Evolutionary conservation across 2,797 vertebrate species (phyloP), one percentile per base, ranked within the genome.

Genomic region (Tapera naevia): DNA sequence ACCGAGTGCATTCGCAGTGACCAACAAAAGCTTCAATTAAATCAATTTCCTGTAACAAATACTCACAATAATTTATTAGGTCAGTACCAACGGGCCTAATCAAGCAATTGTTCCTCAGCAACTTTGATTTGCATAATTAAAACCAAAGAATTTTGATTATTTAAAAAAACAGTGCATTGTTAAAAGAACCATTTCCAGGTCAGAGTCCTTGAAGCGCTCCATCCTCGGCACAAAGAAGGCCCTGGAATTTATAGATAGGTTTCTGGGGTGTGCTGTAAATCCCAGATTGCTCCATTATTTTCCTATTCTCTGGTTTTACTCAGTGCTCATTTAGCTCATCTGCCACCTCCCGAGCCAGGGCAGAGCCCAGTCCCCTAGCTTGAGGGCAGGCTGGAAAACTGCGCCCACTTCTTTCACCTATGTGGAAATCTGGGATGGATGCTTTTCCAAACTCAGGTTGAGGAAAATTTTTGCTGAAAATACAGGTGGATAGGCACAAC

Each of bases 1-100:
- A 96, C 97, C 46, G 88, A 96, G 96, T 33, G 22, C 94, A 96
- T 97, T 96, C 79, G 13, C 90, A 72, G 91, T 57, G 80, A 91
- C 97, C 96, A 97, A 97, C 97, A 97, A 97, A 97, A 97, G 96
- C 92, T 96, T 97, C 97, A 97, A 98, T 98, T 98, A 98, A 98
- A 97, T 98, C 93, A 98, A 96, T 98, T 98, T 97, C 95, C 94
- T 97, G 79, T 96, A 92, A 97, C 97, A 96, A 94, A 96, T 96
- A 94, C 95, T 94, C 89, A 84, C 88, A 90, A 80, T 97, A 85
- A 96, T 97, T 97, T 97, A 97, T 97, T 95, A 94, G 96, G 93
- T 96, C 96, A 95, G 80, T 88, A 61, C 84, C 75, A 82, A 95
- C 89, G 66, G 93, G 90, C 72, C 93, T 97, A 96, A 96, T 97